These are phyloP conservation scores for Pelosia muscerda DNA, from an alignment of 2,888 invertebrate genomes.

Conservation along the genomic window DNA sequence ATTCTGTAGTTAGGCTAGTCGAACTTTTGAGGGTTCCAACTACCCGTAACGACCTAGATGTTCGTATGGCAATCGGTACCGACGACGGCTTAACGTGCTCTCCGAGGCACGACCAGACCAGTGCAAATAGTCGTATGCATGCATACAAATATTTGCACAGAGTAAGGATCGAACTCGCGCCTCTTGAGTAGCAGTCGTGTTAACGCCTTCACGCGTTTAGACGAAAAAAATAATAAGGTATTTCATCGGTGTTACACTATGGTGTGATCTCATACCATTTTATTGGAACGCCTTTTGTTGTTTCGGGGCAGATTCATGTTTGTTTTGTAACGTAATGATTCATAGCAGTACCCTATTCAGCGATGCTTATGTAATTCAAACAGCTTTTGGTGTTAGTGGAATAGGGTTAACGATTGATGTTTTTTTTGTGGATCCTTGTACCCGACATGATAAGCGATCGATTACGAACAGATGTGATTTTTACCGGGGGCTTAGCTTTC, in stretches of 20 bases:
- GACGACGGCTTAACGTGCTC: too few relatives aligned
- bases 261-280: conserved; percentile 59
- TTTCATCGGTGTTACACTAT: conserved; percentile 17
- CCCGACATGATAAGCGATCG: neutral
- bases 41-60: too few relatives aligned
- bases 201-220: too few relatives aligned
- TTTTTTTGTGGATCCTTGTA: conserved; percentile 8
- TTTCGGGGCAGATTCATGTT: conserved; percentile 59
- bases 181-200: too few relatives aligned
- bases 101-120: too few relatives aligned
- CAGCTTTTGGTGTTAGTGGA: conserved; percentile 18
- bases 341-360: conserved; percentile 49
- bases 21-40: too few relatives aligned
- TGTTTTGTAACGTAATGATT: conserved; percentile 70
- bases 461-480: conserved; percentile 2
- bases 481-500: neutral
- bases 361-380: conserved; percentile 37
- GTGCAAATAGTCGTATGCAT: too few relatives aligned
- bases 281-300: conserved; percentile 70
- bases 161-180: too few relatives aligned
- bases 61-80: too few relatives aligned
- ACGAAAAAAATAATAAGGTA: too few relatives aligned
- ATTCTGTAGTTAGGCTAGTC: too few relatives aligned
- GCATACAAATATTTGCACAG: too few relatives aligned
- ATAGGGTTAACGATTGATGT: conserved; percentile 4